phyloP scores from a whole-genome alignment of 2,888 invertebrate genomes.

The Gortyna flavago region DNA sequence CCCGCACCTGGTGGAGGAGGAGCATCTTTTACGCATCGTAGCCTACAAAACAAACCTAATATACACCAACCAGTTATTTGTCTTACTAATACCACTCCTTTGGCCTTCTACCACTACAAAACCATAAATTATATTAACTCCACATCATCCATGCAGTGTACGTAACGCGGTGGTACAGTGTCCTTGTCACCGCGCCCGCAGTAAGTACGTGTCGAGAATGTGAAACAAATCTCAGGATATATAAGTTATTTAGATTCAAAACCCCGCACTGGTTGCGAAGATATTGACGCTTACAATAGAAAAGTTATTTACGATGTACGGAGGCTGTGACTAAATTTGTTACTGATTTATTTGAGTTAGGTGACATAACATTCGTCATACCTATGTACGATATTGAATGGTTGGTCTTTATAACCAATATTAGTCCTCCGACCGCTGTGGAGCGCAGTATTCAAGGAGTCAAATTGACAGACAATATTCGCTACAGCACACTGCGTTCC shows the following conservation, averaged over 20 bases:
- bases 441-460: no score
- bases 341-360: background rate
- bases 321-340: no score
- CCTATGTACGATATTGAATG: background rate
- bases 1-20: no score
- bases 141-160: conserved; percentile 28
- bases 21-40: no score
- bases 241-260: conserved; percentile 40
- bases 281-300: conserved; percentile 33
- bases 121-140: conserved; percentile 16
- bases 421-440: no score
- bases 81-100: background rate
- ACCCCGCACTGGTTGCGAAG: conserved; percentile 7
- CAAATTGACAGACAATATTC: no score
- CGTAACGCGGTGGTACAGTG: background rate
- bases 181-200: conserved; percentile 32
- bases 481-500: no score
- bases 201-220: conserved; percentile 28
- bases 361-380: background rate
- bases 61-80: background rate
- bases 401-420: background rate
- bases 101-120: background rate
- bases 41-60: no score
- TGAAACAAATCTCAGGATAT: conserved; percentile 37
- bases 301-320: background rate